Evolutionary conservation across 92 coral and sea anemone genomes (phyloP).

Genomic region (Parazoanthus atlanticus): DNA sequence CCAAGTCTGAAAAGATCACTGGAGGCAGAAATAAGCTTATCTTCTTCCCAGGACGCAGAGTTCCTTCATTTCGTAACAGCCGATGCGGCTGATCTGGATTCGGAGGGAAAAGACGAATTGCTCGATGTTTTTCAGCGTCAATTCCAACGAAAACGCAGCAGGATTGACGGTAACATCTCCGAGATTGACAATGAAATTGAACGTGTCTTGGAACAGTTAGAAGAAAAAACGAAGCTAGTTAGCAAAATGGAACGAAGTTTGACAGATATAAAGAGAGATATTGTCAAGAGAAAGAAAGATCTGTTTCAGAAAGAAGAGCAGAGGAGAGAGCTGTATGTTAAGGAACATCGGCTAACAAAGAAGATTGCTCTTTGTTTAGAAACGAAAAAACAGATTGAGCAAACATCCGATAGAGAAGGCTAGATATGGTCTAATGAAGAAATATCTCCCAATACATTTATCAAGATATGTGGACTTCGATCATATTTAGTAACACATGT

Average conservation of each 20-base stretch:
- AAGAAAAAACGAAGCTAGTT: background rate
- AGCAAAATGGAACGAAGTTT: background rate
- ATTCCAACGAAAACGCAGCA: background rate
- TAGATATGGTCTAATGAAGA: background rate
- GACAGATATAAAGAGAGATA: background rate
- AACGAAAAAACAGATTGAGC: background rate
- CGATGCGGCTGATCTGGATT: background rate
- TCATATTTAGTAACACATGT: too few relatives aligned
- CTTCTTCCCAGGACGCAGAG: background rate
- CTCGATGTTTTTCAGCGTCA: slow-evolving; percentile 1
- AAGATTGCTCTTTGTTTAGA: background rate
- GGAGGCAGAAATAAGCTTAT: background rate
- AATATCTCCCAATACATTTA: too few relatives aligned
- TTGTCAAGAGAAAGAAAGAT: slow-evolving; percentile 1
- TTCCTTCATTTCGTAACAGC: background rate
- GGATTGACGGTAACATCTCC: background rate
- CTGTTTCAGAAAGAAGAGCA: background rate
- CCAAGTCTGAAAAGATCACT: slow-evolving; percentile 2
- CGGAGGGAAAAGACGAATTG: background rate
- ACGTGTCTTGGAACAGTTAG: background rate
- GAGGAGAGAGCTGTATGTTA: background rate
- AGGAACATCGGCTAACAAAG: background rate
- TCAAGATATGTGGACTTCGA: too few relatives aligned
- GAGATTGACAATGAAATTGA: background rate
- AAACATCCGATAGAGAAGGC: background rate